phyloP scores from a whole-genome alignment of 2,888 invertebrate genomes.

The Macrosiphum euphorbiae region DNA sequence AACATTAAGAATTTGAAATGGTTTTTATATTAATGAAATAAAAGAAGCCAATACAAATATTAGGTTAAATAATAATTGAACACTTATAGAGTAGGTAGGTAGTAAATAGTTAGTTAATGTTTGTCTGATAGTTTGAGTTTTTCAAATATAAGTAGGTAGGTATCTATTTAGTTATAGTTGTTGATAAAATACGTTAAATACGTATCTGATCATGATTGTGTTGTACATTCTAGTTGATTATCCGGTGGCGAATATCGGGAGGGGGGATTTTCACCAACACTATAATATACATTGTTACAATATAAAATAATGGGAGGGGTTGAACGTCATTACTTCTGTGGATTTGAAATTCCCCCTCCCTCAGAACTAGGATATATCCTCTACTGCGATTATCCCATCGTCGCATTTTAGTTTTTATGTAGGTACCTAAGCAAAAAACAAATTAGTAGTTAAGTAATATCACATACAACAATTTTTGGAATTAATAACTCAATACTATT shows the following conservation, averaged over 20 bases:
- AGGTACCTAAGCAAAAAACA: background rate
- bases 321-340: too few relatives aligned
- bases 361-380: too few relatives aligned
- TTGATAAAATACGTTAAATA: background rate
- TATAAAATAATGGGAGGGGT: too few relatives aligned
- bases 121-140: background rate
- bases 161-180: background rate
- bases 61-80: background rate
- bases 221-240: background rate
- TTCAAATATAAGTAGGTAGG: background rate
- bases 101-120: background rate
- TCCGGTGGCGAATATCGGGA: background rate
- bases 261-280: too few relatives aligned
- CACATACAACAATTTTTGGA: background rate
- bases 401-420: background rate
- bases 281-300: too few relatives aligned
- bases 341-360: too few relatives aligned
- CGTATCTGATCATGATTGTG: background rate
- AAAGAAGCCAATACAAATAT: background rate
- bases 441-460: background rate
- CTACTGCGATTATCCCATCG: background rate
- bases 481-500: background rate
- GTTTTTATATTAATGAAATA: background rate
- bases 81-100: background rate
- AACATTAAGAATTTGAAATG: background rate